These are phyloP conservation scores for Mystacides longicornis DNA, from an alignment of 2,888 invertebrate species.

Conservation along the genomic window DNA sequence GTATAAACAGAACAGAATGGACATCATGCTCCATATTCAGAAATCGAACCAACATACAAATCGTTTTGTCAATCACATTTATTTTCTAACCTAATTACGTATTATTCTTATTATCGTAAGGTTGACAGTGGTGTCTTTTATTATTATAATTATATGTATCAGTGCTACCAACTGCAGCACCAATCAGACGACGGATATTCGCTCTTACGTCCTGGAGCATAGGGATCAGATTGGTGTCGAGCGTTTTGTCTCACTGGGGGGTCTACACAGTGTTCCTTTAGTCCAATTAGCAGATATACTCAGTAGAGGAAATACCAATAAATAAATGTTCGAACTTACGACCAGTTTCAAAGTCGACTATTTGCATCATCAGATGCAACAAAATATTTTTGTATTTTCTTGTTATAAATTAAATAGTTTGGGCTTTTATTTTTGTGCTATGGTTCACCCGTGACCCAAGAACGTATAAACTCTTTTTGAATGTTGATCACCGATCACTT, in stretches of 20 bases:
- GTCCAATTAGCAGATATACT: slow-evolving; percentile 15
- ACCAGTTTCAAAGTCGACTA: background rate
- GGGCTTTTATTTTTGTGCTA: no score
- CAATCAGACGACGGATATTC: background rate
- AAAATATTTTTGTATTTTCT: no score
- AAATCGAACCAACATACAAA: slow-evolving; percentile 18
- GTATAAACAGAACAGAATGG: background rate
- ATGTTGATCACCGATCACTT: no score
- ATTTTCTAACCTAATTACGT: slow-evolving; percentile 15
- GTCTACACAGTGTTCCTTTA: slow-evolving; percentile 12
- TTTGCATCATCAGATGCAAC: no score
- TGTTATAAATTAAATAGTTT: no score
- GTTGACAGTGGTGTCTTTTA: background rate
- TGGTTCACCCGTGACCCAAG: no score
- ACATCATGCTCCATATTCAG: slow-evolving; percentile 10
- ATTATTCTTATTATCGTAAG: background rate
- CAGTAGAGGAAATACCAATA: slow-evolving; percentile 6
- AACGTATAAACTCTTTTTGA: no score
- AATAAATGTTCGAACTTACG: slow-evolving; percentile 1
- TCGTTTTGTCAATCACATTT: slow-evolving; percentile 20
- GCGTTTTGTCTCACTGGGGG: slow-evolving; percentile 8
- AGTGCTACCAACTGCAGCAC: background rate
- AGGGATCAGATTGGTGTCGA: background rate
- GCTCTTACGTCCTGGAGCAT: background rate
- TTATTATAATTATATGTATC: background rate